Percentiles rank a stretch among this genome's conserved stretches.
Evolutionary conservation across 2,113 vertebrate genomes (phyloP).

Genomic region (Nyctereutes procyonoides): DNA sequence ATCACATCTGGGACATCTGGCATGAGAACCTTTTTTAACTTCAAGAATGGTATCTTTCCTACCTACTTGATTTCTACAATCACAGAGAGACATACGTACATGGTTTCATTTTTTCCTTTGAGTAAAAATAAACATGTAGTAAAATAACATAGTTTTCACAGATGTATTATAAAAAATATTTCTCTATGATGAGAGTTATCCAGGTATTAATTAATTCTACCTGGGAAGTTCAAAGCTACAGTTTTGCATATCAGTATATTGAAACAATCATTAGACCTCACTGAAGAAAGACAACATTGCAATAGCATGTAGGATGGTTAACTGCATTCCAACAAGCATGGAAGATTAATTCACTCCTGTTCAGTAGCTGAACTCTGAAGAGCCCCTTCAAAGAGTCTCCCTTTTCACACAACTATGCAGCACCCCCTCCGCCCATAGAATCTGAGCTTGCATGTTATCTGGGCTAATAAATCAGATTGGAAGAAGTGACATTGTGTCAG

Average conservation of each 20-base stretch:
- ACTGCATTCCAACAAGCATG: not conserved
- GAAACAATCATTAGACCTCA: not conserved
- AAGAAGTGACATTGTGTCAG: accelerated
- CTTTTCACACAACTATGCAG: not conserved
- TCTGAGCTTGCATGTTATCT: not conserved
- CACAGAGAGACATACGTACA: not conserved
- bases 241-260: not conserved
- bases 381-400: not conserved
- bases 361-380: not conserved
- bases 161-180: not conserved
- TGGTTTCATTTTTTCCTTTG: not conserved
- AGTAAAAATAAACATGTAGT: not conserved
- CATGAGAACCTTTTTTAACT: not conserved
- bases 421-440: accelerated
- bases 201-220: not conserved
- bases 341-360: too few relatives aligned
- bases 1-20: not conserved
- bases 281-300: not conserved
- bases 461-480: not conserved
- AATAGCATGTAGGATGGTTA: not conserved
- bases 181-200: not conserved
- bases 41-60: not conserved
- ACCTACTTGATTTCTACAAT: not conserved
- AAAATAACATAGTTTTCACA: not conserved
- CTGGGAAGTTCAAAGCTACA: not conserved